Conservation (phyloP, 2,888 invertebrate species). For the Apamea anceps region DNA sequence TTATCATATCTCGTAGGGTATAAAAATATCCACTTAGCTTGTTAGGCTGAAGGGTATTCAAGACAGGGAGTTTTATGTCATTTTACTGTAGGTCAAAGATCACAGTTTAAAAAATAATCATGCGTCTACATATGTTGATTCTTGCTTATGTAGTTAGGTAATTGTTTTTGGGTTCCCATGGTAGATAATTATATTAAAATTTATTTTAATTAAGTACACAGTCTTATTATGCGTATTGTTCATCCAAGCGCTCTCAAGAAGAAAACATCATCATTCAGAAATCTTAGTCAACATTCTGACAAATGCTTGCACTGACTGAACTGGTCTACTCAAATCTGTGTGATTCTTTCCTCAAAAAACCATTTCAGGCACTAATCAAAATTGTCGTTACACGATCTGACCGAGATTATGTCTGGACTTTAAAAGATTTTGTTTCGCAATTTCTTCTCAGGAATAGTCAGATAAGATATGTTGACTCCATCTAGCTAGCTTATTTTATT, state of each 20-base stretch:
- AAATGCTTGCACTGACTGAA: neutral
- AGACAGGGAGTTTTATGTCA: neutral
- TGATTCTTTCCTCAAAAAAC: no score
- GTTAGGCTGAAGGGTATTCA: conserved; percentile 31
- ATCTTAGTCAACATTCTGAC: neutral
- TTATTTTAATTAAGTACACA: neutral
- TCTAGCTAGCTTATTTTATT: no score
- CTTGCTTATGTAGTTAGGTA: neutral
- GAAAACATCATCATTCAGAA: neutral
- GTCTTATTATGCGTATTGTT: neutral
- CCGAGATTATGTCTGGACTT: no score
- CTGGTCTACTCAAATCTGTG: no score
- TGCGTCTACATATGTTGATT: neutral
- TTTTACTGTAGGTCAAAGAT: conserved; percentile 14
- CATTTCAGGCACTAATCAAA: no score
- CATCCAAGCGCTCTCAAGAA: neutral
- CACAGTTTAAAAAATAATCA: conserved; percentile 10
- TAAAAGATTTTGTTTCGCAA: no score
- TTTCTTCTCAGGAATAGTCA: no score
- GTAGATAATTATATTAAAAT: neutral
- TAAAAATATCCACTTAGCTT: conserved; percentile 43
- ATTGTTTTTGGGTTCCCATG: conserved; percentile 3
- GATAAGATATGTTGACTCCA: no score
- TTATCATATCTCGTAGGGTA: conserved; percentile 43
- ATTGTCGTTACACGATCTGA: no score